A percentile compares a stretch with the other conserved stretches of the same genome.
These are phyloP conservation scores for Apostichopus leukothele DNA, from an alignment of 53 echinoderm and acorn worm genomes.

Conservation along the genomic window DNA sequence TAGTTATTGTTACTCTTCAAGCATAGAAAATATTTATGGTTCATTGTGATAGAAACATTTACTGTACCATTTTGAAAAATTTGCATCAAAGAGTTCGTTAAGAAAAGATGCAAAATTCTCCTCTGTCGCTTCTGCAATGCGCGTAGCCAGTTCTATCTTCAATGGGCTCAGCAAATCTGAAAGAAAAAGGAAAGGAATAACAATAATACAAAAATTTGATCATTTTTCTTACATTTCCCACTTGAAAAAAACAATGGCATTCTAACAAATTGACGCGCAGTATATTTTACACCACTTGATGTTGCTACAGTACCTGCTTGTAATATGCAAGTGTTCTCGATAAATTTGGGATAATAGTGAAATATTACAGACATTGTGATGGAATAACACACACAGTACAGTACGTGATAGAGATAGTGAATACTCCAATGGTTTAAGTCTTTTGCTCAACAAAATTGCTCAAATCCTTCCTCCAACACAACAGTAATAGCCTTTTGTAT, in stretches of 20 bases:
- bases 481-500: no score
- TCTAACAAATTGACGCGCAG: no score
- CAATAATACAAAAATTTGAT: background rate
- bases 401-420: no score
- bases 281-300: no score
- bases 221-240: background rate
- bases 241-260: background rate
- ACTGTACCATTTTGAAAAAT: slow-evolving; percentile 33
- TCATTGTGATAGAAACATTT: slow-evolving; percentile 41
- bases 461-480: no score
- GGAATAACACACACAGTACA: no score
- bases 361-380: no score
- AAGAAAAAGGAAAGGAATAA: background rate
- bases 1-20: background rate
- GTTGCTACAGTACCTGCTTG: no score
- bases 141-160: slow-evolving; percentile 2
- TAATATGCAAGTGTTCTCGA: no score
- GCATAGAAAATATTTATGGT: background rate
- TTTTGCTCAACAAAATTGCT: no score
- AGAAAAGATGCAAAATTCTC: slow-evolving; percentile 35
- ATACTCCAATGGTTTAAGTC: no score
- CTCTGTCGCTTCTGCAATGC: background rate
- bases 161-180: slow-evolving; percentile 39
- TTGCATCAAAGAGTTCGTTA: slow-evolving; percentile 11
- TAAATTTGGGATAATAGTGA: no score